phyloP scores from a whole-genome alignment of 2,797 vertebrate genomes.

The Catostomus latipinnis region DNA sequence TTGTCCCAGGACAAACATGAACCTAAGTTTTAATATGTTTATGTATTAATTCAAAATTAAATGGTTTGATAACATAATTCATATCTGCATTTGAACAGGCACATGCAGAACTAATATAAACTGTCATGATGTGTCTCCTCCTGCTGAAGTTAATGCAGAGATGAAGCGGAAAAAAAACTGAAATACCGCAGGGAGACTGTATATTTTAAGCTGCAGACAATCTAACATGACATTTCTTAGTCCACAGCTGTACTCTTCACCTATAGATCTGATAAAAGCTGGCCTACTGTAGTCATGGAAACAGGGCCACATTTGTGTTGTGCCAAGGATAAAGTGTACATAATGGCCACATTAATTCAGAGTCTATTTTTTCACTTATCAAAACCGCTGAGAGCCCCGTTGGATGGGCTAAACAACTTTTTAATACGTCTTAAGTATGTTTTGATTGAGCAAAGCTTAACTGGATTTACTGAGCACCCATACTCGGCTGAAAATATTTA shows the following conservation, averaged over 20 bases:
- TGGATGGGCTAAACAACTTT: neutral
- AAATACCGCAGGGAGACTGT: neutral
- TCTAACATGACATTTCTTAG: conserved; percentile 10
- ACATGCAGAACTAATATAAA: neutral
- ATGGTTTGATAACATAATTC: no score
- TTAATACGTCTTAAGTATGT: neutral
- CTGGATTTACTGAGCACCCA: neutral
- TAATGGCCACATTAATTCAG: neutral
- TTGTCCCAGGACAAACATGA: no score
- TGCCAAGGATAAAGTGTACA: neutral
- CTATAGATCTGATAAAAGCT: conserved; percentile 10
- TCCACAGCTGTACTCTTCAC: conserved; percentile 11
- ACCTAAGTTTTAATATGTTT: no score
- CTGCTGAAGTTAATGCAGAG: conserved; percentile 2
- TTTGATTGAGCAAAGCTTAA: neutral
- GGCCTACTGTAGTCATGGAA: conserved; percentile 34
- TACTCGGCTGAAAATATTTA: neutral
- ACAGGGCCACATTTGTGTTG: conserved; percentile 19
- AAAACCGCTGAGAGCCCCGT: neutral
- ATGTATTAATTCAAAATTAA: no score
- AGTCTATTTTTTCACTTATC: neutral
- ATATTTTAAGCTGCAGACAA: conserved; percentile 3
- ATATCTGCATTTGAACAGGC: no score
- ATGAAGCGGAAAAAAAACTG: neutral
- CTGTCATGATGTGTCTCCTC: neutral